These are phyloP conservation scores for Musca domestica DNA, from an alignment of 1,140 invertebrate genomes.

Conservation along the genomic window DNA sequence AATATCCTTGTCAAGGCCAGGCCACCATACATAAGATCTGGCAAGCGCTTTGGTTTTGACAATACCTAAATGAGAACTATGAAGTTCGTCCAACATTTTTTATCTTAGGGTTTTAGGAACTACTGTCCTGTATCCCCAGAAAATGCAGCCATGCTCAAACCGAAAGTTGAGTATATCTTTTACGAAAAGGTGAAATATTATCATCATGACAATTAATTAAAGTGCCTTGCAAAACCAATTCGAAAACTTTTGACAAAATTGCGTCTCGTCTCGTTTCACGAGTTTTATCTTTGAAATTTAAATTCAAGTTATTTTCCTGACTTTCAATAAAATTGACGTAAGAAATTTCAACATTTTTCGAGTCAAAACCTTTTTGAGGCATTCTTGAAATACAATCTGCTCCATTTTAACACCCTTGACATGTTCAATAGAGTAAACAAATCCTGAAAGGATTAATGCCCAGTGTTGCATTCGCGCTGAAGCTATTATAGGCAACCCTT, in stretches of 20 bases:
- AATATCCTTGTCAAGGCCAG: too few relatives aligned
- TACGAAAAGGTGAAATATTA: neutral
- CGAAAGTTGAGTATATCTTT: neutral
- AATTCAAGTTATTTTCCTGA: conserved; percentile 1
- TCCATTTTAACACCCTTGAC: too few relatives aligned
- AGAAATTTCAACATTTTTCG: too few relatives aligned
- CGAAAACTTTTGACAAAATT: neutral
- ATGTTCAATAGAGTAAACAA: too few relatives aligned
- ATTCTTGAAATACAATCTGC: too few relatives aligned
- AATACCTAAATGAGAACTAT: too few relatives aligned
- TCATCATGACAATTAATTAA: neutral
- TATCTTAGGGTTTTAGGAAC: neutral
- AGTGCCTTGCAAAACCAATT: neutral
- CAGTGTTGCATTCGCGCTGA: neutral
- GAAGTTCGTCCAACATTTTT: neutral
- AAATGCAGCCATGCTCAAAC: neutral
- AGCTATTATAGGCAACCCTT: too few relatives aligned
- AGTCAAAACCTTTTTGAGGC: neutral
- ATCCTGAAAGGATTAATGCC: neutral
- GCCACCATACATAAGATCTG: too few relatives aligned
- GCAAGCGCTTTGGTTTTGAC: too few relatives aligned
- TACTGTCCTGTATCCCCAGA: neutral
- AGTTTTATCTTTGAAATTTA: conserved; percentile 1
- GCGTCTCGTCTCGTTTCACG: conserved; percentile 1
- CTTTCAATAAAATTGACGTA: too few relatives aligned